phyloP scores from a whole-genome alignment of 2,797 vertebrate genomes.

The Sebastes steindachneri region DNA sequence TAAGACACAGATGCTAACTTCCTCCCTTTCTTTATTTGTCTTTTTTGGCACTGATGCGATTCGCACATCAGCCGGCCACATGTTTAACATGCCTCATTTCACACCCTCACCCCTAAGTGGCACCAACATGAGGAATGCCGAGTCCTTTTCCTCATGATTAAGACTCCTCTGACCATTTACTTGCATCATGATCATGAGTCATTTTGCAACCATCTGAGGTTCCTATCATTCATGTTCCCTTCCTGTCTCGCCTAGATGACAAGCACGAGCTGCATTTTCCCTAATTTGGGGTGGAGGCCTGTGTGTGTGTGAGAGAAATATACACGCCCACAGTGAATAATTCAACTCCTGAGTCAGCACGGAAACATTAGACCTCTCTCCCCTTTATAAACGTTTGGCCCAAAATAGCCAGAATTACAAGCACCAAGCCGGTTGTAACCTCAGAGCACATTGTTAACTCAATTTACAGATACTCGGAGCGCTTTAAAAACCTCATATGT shows the following conservation, averaged over 20 bases:
- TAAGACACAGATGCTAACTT: neutral
- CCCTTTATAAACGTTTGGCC: conserved; percentile 51
- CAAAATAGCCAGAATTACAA: conserved; percentile 56
- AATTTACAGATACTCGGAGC: neutral
- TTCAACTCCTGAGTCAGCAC: conserved; percentile 72
- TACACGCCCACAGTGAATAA: conserved; percentile 63
- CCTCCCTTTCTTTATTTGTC: conserved; percentile 12
- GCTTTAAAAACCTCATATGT: neutral
- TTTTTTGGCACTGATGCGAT: neutral
- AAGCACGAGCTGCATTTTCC: conserved; percentile 53
- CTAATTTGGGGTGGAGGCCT: conserved; percentile 74
- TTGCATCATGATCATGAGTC: conserved; percentile 60
- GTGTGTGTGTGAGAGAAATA: conserved; percentile 31
- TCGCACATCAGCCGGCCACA: conserved; percentile 51
- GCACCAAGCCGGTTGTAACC: neutral
- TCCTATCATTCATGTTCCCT: conserved; percentile 48
- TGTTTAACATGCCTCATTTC: conserved; percentile 30
- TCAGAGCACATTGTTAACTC: neutral
- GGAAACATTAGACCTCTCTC: conserved; percentile 64
- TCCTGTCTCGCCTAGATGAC: conserved; percentile 52
- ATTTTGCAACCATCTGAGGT: conserved; percentile 50
- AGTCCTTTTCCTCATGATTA: conserved; percentile 46
- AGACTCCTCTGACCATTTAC: conserved; percentile 27
- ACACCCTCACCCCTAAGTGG: conserved; percentile 33
- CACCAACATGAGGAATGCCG: conserved; percentile 38